phyloP scores from a whole-genome alignment of 1,140 invertebrate genomes.

The Tetramorium parvispinum region DNA sequence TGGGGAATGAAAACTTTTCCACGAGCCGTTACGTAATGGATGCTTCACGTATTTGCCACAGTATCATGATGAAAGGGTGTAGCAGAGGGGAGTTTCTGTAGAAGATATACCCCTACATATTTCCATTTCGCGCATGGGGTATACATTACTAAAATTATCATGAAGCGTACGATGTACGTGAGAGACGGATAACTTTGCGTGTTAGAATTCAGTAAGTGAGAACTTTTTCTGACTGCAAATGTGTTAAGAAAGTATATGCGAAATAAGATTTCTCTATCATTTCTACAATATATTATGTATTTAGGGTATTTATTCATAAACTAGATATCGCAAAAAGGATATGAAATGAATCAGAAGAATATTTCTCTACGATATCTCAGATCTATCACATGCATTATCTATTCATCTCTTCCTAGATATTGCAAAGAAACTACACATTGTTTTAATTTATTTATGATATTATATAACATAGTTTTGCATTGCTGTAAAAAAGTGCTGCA shows the following conservation, averaged over 20 bases:
- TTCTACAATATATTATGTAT: not conserved
- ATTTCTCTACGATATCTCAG: not conserved
- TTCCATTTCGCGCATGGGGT: not conserved
- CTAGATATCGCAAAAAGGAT: too few relatives aligned
- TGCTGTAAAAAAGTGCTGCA: not conserved
- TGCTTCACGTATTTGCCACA: not conserved
- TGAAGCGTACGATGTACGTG: not conserved
- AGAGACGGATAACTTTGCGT: not conserved
- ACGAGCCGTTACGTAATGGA: not conserved
- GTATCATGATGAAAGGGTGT: not conserved
- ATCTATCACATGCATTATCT: not conserved
- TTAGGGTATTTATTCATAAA: too few relatives aligned
- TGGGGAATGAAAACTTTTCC: not conserved
- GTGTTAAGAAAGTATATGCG: not conserved
- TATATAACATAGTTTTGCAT: not conserved
- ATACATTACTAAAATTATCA: slow-evolving; percentile 7
- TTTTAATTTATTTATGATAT: not conserved
- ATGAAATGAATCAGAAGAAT: not conserved
- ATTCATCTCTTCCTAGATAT: not conserved
- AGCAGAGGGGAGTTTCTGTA: not conserved
- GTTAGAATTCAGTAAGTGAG: not conserved
- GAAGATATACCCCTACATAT: not conserved
- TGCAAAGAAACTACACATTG: not conserved
- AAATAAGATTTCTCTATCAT: not conserved
- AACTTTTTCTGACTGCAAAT: not conserved